Base-by-base conservation (phyloP, 2,888 invertebrate genomes). In the Acanthosepion pharaonis region DNA sequence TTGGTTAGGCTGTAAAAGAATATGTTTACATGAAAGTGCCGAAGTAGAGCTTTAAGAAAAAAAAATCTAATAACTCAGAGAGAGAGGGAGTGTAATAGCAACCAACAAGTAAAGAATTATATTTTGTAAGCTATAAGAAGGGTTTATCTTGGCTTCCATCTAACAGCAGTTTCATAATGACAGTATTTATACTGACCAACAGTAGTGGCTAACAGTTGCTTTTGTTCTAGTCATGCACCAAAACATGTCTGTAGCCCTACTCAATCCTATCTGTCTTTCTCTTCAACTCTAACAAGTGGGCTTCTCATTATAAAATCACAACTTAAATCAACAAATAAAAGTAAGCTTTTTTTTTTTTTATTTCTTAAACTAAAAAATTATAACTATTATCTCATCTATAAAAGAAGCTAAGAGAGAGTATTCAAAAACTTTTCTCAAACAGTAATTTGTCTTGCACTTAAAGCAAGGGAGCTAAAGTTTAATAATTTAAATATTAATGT, bases 111-210 rank as follows among this genome's bases (percentile, higher is more conserved):
- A 78, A 78, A 78, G n/a, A 78, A 9, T n/a, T 78, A 78, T 78
- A 78, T 78, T 64, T 64, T 64, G n/a, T 78, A 33, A 78, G 78
- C n/a, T 33, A 78, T 78, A 33, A 78, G n/a, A 78, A 78, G n/a
- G 11, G 33, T 33, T 78, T 78, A 78, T 78, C 78, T 78, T 78
- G n/a, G 78, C 78, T 78, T 78, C 28, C 28, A 78, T 78, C 78
- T 78, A 78, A 78, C 78, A 78, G 15, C n/a, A 78, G 33, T 78
- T 78, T n/a, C n/a, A 78, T 78, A 78, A 78, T 78, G n/a, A n/a
- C 78, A 78, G 33, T 78, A 78, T 78, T 78, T 78, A 78, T 78
- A 78, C 78, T 78, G 78, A 78, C 78, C 78, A 78, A 78, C 78
- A n/a, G 78, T n/a, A 78, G n/a, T 78, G 15, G 33, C 78, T 78